A percentile compares a stretch with the other conserved stretches of the same genome.
phyloP scores from a whole-genome alignment of 2,113 vertebrate species.

The Leptodactylus fuscus region DNA sequence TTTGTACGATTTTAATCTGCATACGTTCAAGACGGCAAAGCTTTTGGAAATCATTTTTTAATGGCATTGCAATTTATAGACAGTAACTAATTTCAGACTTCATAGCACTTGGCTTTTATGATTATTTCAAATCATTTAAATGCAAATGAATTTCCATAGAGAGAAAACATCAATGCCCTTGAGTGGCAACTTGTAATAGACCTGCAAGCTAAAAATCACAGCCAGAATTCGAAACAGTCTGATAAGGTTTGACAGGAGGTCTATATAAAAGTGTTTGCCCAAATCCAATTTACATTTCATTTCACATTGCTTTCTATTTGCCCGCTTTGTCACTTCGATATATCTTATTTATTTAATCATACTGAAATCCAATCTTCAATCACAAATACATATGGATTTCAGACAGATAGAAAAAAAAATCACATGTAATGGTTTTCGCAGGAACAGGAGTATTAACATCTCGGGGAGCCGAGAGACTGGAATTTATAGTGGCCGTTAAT shows the following conservation, averaged over 20 bases:
- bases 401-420: conserved; percentile 64
- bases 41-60: conserved; percentile 86
- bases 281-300: conserved; percentile 84
- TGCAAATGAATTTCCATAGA: conserved; percentile 88
- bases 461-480: conserved; percentile 28
- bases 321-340: conserved; percentile 80
- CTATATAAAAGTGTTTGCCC: conserved; percentile 76
- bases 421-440: conserved; percentile 53
- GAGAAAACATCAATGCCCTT: conserved; percentile 86
- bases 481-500: conserved; percentile 58
- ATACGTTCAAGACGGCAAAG: conserved; percentile 80
- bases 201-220: conserved; percentile 71
- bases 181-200: conserved; percentile 83
- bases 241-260: conserved; percentile 76
- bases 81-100: conserved; percentile 92
- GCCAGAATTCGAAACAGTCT: conserved; percentile 72
- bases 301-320: conserved; percentile 79
- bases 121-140: conserved; percentile 91
- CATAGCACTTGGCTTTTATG: conserved; percentile 90
- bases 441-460: conserved; percentile 49
- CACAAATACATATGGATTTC: conserved; percentile 66
- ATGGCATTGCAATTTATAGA: conserved; percentile 85
- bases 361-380: conserved; percentile 71
- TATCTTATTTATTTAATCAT: conserved; percentile 80
- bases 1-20: conserved; percentile 85